phyloP scores from a whole-genome alignment of 2,888 invertebrate species.

The Eilema sororculum region DNA sequence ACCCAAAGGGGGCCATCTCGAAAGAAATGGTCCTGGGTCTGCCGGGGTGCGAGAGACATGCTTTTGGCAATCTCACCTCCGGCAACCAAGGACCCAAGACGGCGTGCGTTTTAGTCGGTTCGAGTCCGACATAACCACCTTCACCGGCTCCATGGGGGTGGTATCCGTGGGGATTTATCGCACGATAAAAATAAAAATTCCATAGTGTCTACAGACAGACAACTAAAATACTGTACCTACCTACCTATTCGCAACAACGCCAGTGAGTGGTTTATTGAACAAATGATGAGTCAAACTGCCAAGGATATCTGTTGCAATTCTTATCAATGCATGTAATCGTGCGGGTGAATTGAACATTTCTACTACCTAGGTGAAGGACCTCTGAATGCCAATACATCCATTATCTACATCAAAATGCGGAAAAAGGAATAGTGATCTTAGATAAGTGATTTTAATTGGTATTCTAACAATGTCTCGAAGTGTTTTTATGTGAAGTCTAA shows the following conservation, averaged over 20 bases:
- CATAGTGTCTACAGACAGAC: no score
- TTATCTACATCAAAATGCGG: conserved; percentile 5
- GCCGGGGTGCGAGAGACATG: no score
- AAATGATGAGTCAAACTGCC: not conserved
- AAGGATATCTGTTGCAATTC: conserved; percentile 27
- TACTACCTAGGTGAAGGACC: conserved; percentile 36
- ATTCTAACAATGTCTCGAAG: not conserved
- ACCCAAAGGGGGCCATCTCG: no score
- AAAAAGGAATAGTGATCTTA: not conserved
- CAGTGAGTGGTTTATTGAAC: not conserved
- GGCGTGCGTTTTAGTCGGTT: no score
- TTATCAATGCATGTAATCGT: conserved; percentile 43
- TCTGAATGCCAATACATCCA: conserved; percentile 11
- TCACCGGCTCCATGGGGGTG: no score
- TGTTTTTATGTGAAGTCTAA: not conserved
- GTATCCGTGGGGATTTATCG: no score
- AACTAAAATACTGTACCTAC: no score
- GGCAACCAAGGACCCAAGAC: no score
- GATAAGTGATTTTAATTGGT: not conserved
- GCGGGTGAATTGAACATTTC: conserved; percentile 42
- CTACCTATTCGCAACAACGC: not conserved
- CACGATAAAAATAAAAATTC: no score
- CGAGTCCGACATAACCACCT: no score
- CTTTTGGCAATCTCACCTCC: no score
- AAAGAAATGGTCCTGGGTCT: no score